Conservation (phyloP, 2,113 vertebrate species). For the Colistium nudipinnis region DNA sequence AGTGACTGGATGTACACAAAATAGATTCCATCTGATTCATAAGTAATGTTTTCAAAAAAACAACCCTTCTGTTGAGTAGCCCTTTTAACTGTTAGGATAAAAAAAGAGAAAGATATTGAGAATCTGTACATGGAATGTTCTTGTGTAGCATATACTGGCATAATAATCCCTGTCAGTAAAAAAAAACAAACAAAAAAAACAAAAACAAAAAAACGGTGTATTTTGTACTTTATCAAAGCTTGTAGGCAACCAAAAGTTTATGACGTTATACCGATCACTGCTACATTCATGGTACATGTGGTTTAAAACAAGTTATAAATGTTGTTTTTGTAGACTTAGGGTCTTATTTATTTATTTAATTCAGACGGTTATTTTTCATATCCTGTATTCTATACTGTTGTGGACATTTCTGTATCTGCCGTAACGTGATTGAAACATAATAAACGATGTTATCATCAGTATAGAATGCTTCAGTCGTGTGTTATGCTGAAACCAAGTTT, state of each 20-base stretch:
- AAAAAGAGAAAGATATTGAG: slow-evolving; percentile 51
- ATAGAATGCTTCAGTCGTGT: neutral
- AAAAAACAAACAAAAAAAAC: too few species aligned
- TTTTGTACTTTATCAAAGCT: slow-evolving; percentile 74
- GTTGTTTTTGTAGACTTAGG: slow-evolving; percentile 66
- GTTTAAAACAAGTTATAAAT: slow-evolving; percentile 60
- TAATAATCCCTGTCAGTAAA: slow-evolving; percentile 64
- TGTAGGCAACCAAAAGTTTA: slow-evolving; percentile 66
- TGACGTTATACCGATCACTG: slow-evolving; percentile 46
- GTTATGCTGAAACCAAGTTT: neutral
- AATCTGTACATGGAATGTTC: slow-evolving; percentile 70
- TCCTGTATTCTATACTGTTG: slow-evolving; percentile 57
- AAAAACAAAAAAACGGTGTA: too few species aligned
- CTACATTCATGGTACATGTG: slow-evolving; percentile 60
- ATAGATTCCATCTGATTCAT: slow-evolving; percentile 43
- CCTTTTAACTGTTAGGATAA: slow-evolving; percentile 64
- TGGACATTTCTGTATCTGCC: slow-evolving; percentile 78
- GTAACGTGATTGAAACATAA: slow-evolving; percentile 78
- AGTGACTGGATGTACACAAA: slow-evolving; percentile 70
- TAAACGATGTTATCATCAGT: slow-evolving; percentile 61
- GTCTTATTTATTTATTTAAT: slow-evolving; percentile 36
- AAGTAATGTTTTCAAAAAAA: slow-evolving; percentile 54
- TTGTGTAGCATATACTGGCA: slow-evolving; percentile 78
- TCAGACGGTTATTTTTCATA: slow-evolving; percentile 60
- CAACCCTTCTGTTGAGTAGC: slow-evolving; percentile 65